Evolutionary conservation across 2,888 invertebrate genomes (phyloP).

Genomic region (Thyatira batis): DNA sequence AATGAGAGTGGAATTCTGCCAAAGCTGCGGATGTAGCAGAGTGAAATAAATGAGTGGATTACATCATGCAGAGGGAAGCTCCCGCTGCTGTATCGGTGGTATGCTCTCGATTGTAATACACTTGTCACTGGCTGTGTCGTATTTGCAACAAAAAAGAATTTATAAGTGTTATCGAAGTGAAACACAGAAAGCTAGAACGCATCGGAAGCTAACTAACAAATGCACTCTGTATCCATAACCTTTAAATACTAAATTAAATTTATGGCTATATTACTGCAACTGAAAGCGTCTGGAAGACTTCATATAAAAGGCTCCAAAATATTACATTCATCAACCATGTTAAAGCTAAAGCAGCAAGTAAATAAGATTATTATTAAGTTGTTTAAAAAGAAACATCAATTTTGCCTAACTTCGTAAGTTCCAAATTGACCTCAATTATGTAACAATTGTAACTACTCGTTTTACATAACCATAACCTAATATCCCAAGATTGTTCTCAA

Average conservation of each 20-base stretch:
- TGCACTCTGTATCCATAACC: no score
- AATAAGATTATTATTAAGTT: no score
- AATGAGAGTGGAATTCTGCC: neutral
- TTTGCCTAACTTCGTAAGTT: neutral
- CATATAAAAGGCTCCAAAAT: no score
- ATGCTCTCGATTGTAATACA: neutral
- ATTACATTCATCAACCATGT: no score
- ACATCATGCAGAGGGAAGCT: neutral
- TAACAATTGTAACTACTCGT: conserved; percentile 12
- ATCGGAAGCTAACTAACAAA: no score
- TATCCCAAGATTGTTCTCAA: conserved; percentile 24
- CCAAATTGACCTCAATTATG: conserved; percentile 22
- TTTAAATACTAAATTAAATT: no score
- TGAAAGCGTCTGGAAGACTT: no score
- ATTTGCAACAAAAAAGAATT: neutral
- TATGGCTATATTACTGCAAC: no score
- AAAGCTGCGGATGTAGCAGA: neutral
- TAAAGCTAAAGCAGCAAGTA: neutral
- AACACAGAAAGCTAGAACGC: no score
- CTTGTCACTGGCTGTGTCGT: neutral
- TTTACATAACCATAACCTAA: conserved; percentile 19
- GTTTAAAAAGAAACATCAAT: no score
- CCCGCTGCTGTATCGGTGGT: neutral
- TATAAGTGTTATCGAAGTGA: neutral
- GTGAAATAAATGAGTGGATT: neutral